Percentiles rank a stretch among this genome's conserved stretches.
phyloP scores from a whole-genome alignment of 2,888 invertebrate genomes.

The Pantelozetes paolii region DNA sequence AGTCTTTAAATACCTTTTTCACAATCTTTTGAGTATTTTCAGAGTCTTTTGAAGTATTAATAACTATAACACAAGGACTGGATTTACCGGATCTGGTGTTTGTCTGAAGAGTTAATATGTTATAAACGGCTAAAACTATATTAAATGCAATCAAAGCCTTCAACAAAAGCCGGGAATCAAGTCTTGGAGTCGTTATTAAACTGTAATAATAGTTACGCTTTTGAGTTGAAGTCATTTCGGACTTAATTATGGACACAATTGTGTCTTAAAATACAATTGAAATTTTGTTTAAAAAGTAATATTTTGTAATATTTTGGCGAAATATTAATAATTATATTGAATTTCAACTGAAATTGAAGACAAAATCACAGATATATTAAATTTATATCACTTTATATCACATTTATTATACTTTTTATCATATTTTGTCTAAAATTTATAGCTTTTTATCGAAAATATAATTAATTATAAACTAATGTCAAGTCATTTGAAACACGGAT shows the following conservation, averaged over 20 bases:
- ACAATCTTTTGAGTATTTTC: neutral
- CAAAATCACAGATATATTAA: no score
- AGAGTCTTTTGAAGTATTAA: slow-evolving; percentile 32
- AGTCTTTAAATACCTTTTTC: neutral
- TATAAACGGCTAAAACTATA: slow-evolving; percentile 46
- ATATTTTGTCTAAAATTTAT: no score
- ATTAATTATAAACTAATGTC: no score
- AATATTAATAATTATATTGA: no score
- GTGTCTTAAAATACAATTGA: no score
- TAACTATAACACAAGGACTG: slow-evolving; percentile 40
- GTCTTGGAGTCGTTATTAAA: slow-evolving; percentile 27
- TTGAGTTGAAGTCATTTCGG: slow-evolving; percentile 47
- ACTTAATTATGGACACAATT: neutral
- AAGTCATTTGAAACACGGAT: neutral
- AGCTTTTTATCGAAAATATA: no score
- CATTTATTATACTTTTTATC: no score
- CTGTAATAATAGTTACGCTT: neutral
- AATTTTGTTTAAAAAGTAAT: no score
- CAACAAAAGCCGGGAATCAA: slow-evolving; percentile 45
- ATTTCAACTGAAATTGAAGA: no score
- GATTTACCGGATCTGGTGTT: slow-evolving; percentile 37
- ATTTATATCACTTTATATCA: no score
- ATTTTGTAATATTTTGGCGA: no score
- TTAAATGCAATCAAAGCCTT: slow-evolving; percentile 46
- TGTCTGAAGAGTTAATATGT: slow-evolving; percentile 45